Evolutionary conservation across 2,113 vertebrate species (phyloP).

Genomic region (Xenopus laevis): DNA sequence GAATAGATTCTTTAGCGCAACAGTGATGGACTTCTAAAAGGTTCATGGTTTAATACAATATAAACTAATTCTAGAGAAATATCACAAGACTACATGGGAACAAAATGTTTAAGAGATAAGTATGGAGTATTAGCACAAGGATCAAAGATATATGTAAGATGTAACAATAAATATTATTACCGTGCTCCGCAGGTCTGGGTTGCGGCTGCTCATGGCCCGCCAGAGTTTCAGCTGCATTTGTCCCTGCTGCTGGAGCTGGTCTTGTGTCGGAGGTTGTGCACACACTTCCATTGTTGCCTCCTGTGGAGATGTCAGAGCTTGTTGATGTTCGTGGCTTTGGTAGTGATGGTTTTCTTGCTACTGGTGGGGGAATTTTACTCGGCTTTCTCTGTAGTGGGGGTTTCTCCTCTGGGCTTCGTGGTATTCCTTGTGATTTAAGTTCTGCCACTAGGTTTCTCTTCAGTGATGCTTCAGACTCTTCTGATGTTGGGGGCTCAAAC

Average conservation of each 20-base stretch:
- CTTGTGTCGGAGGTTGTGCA: conserved; percentile 18
- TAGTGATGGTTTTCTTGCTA: conserved; percentile 82
- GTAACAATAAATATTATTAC: conserved; percentile 24
- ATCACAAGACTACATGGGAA: too few species aligned
- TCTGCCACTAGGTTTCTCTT: conserved; percentile 74
- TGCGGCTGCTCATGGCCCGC: conserved; percentile 55
- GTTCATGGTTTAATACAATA: too few species aligned
- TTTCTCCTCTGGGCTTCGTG: conserved; percentile 45
- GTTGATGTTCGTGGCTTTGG: conserved; percentile 14
- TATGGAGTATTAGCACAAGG: too few species aligned
- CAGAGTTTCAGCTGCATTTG: conserved; percentile 45
- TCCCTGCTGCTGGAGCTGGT: conserved; percentile 25
- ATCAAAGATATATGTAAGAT: not conserved
- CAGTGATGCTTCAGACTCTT: conserved; percentile 62
- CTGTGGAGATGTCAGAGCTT: not conserved
- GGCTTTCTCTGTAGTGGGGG: conserved; percentile 57
- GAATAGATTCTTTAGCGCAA: too few species aligned
- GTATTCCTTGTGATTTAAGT: conserved; percentile 69
- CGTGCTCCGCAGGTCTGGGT: conserved; percentile 51
- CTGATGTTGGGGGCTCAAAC: conserved; percentile 59
- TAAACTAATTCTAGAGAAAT: too few species aligned
- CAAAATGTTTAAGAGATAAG: too few species aligned
- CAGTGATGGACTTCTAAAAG: too few species aligned
- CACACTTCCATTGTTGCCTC: conserved; percentile 7
- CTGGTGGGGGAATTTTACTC: conserved; percentile 80